These are phyloP conservation scores for Naja naja DNA, from an alignment of 2,113 vertebrate species.

Conservation along the genomic window DNA sequence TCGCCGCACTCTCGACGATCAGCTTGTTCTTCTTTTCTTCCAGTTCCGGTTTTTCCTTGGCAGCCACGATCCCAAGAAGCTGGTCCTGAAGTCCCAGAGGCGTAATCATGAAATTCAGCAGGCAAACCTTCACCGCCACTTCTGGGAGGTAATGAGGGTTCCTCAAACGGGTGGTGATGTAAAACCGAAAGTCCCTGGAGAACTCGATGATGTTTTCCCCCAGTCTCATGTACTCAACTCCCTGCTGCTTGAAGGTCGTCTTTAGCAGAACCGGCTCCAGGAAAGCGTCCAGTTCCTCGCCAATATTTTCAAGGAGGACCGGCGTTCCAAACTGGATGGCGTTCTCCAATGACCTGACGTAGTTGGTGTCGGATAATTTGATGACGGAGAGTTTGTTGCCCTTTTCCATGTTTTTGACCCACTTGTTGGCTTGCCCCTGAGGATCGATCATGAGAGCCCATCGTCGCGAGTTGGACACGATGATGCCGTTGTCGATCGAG, in stretches of 20 bases:
- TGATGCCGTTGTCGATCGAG: conserved; percentile 90
- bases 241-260: conserved; percentile 89
- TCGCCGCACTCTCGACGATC: conserved; percentile 85
- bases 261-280: conserved; percentile 88
- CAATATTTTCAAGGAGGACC: conserved; percentile 85
- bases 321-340: conserved; percentile 87
- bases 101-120: conserved; percentile 95
- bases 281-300: conserved; percentile 88
- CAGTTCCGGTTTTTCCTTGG: conserved; percentile 89
- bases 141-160: conserved; percentile 94
- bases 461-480: conserved; percentile 86
- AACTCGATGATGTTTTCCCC: conserved; percentile 92
- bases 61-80: conserved; percentile 87
- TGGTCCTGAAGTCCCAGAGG: conserved; percentile 91
- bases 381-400: conserved; percentile 81
- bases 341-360: conserved; percentile 82
- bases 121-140: conserved; percentile 89
- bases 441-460: conserved; percentile 95
- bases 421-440: conserved; percentile 93
- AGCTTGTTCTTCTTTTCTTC: conserved; percentile 90
- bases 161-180: conserved; percentile 89
- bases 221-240: conserved; percentile 87
- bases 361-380: conserved; percentile 84
- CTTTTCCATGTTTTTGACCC: conserved; percentile 95
- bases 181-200: conserved; percentile 83